Percentiles rank a stretch among this genome's conserved stretches.
Evolutionary conservation across 2,797 vertebrate species (phyloP).

Genomic region (Silurus aristotelis): DNA sequence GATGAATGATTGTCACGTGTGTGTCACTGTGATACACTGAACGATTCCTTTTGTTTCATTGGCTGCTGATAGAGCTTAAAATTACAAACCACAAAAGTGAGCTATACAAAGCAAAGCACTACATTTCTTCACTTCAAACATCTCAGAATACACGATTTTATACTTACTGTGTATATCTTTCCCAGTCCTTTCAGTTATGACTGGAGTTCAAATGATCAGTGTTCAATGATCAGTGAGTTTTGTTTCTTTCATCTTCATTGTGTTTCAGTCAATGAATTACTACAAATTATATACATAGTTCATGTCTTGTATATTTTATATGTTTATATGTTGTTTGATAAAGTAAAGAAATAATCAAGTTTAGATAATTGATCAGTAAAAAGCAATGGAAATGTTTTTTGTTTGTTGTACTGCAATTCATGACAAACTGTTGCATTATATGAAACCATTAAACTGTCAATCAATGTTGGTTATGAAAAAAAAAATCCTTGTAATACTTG

Average conservation of each 20-base stretch:
- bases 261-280: not conserved
- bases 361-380: not conserved
- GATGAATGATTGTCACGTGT: not conserved
- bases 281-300: not conserved
- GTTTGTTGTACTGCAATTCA: not conserved
- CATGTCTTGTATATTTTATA: not conserved
- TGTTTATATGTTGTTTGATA: not conserved
- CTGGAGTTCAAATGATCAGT: not conserved
- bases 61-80: not conserved
- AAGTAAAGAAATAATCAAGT: not conserved
- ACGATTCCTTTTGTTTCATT: not conserved
- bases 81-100: not conserved
- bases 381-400: not conserved
- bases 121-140: not conserved
- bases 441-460: not conserved
- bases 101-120: not conserved
- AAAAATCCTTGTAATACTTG: not conserved
- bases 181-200: not conserved
- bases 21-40: constrained; percentile 5
- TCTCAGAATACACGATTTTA: not conserved
- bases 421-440: not conserved
- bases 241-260: not conserved
- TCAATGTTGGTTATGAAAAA: not conserved
- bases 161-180: no score
- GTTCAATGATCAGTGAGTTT: not conserved